Evolutionary conservation across 2,888 invertebrate species (phyloP).

Genomic region (Euplagia quadripunctaria): DNA sequence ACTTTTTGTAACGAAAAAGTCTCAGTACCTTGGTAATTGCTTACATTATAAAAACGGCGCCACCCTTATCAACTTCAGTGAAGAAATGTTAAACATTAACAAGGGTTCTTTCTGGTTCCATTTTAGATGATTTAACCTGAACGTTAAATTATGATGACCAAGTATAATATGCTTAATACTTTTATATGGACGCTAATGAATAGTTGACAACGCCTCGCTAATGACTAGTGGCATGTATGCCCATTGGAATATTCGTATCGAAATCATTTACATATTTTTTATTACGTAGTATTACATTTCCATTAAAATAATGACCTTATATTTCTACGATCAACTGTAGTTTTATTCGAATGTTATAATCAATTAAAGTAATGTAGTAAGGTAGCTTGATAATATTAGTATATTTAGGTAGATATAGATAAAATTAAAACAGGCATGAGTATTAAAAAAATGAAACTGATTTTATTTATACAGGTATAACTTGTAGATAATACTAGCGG

Average conservation of each 20-base stretch:
- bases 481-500: too few species aligned
- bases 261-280: not conserved
- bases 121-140: not conserved
- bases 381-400: too few species aligned
- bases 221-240: not conserved
- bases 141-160: not conserved
- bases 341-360: not conserved
- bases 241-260: not conserved
- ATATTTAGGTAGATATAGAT: too few species aligned
- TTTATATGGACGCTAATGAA: not conserved
- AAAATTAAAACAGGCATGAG: too few species aligned
- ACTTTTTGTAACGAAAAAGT: conserved; percentile 19
- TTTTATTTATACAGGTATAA: too few species aligned
- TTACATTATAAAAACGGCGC: conserved; percentile 33
- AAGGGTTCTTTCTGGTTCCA: conserved; percentile 6
- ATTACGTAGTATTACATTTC: too few species aligned
- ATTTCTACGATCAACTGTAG: not conserved
- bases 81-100: conserved; percentile 24
- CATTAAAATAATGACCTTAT: too few species aligned
- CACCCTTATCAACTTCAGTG: conserved; percentile 29
- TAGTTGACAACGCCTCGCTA: not conserved
- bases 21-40: conserved; percentile 32
- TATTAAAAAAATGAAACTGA: too few species aligned
- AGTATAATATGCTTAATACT: not conserved
- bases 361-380: not conserved